These are phyloP conservation scores for Nesometra sesokonis DNA, from an alignment of 35 echinoderm and acorn worm species.

Conservation along the genomic window DNA sequence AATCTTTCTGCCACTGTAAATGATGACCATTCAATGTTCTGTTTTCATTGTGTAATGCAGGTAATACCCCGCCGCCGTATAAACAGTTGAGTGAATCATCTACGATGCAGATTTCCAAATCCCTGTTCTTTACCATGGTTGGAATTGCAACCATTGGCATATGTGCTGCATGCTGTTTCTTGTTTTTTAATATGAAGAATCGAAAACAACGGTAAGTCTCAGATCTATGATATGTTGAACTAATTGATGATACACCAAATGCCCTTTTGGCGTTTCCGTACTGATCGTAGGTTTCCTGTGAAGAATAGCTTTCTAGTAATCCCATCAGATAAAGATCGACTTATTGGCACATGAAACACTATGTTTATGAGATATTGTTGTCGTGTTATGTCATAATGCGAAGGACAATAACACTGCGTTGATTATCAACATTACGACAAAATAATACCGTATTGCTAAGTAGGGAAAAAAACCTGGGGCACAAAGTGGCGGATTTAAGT, in stretches of 20 bases:
- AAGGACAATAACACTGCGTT: too few relatives aligned
- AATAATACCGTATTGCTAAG: too few relatives aligned
- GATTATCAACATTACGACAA: too few relatives aligned
- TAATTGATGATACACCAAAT: not conserved
- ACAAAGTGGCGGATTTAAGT: too few relatives aligned
- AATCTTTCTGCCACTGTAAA: not conserved
- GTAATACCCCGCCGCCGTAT: not conserved
- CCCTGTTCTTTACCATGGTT: not conserved
- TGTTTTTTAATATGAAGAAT: slow-evolving; percentile 84
- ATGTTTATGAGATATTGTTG: too few relatives aligned
- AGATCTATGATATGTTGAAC: not conserved
- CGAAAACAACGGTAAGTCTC: slow-evolving; percentile 77
- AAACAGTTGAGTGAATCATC: not conserved
- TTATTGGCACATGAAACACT: too few relatives aligned
- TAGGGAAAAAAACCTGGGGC: too few relatives aligned
- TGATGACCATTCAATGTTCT: not conserved
- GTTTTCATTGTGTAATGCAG: not conserved
- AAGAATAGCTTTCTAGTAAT: too few relatives aligned
- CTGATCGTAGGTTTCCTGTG: too few relatives aligned
- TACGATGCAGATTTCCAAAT: not conserved
- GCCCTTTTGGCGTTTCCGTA: too few relatives aligned
- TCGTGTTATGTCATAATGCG: too few relatives aligned
- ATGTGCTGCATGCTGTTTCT: slow-evolving; percentile 63
- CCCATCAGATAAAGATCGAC: too few relatives aligned
- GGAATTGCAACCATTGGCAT: slow-evolving; percentile 70